Base-by-base conservation (phyloP, 2,113 vertebrate species). In the Tylochromis polylepis region DNA sequence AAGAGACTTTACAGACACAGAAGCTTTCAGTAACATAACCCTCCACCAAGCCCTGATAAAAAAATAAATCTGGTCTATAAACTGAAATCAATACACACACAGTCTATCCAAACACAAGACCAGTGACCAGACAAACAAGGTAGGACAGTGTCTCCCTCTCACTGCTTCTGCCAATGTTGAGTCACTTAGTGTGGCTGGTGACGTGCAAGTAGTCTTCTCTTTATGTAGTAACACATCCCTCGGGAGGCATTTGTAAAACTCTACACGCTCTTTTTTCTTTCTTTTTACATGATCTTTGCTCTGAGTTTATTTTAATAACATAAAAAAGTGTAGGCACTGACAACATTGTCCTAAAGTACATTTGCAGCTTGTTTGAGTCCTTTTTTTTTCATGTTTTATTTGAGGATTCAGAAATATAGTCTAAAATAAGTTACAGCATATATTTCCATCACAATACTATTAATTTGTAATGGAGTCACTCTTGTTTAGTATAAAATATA, bases 21-120 rank as follows among this genome's bases (percentile, higher is more conserved):
- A 81, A 75, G 87, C 92, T 91, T 92, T 91, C 87, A 84, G 89
- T 91, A 90, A 88, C 80, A 93, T 80, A 90, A 81, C 88, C 92
- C 83, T 77, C 83, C 81, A 87, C 88, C 89, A 62, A 85, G 65
- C 83, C 81, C 53, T 86, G 57, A 89, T 93, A 79, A 91, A 95
- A 94, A 91, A 91, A 94, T 86, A 89, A 82, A 89, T 89, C 86
- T 43, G 34, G 78, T 85, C 62, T 85, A 78, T 83, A 81, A 72
- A 79, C 80, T 87, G 82, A 88, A 91, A 91, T 92, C 88, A 86
- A 83, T 90, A 83, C 11, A 49, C 18, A 10, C 22, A 43, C 55
- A 72, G 86, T 72, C 82, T 43, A 43, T 90, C 60, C n/a, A 84
- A 92, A 89, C 82, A 91, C 3, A 31, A 81, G 58, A 49, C 34